Evolutionary conservation across 2,888 invertebrate species (phyloP).

Genomic region (Cylindroiulus punctatus): DNA sequence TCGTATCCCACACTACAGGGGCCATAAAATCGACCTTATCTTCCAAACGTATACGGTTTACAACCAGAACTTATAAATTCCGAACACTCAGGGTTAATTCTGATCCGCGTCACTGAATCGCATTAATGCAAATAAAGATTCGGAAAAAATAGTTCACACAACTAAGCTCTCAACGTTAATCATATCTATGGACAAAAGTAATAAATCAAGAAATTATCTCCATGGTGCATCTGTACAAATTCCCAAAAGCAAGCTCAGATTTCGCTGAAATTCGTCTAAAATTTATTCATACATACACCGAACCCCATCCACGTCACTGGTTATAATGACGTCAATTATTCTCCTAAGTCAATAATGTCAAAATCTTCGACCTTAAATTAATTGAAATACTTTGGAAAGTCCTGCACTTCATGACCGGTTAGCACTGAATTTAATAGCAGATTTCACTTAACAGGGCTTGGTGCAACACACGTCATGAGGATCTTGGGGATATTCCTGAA

Average conservation of each 20-base stretch:
- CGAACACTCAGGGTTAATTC: neutral
- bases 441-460: too few relatives aligned
- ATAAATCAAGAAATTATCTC: neutral
- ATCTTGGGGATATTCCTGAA: neutral
- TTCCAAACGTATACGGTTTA: neutral
- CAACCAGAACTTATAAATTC: neutral
- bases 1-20: neutral
- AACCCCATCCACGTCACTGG: neutral
- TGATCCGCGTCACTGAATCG: neutral
- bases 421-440: too few relatives aligned
- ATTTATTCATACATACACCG: neutral
- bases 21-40: constrained; percentile 30
- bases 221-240: neutral
- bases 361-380: too few relatives aligned
- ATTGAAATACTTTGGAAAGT: too few relatives aligned
- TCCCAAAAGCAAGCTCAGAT: neutral
- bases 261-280: neutral
- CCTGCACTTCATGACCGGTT: too few relatives aligned
- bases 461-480: too few relatives aligned
- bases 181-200: neutral
- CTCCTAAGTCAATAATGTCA: neutral
- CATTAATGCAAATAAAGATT: constrained; percentile 1
- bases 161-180: neutral
- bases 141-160: neutral
- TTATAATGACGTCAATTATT: neutral